Base-by-base conservation (phyloP, 1,140 invertebrate species). In the Chrysoperla carnea region DNA sequence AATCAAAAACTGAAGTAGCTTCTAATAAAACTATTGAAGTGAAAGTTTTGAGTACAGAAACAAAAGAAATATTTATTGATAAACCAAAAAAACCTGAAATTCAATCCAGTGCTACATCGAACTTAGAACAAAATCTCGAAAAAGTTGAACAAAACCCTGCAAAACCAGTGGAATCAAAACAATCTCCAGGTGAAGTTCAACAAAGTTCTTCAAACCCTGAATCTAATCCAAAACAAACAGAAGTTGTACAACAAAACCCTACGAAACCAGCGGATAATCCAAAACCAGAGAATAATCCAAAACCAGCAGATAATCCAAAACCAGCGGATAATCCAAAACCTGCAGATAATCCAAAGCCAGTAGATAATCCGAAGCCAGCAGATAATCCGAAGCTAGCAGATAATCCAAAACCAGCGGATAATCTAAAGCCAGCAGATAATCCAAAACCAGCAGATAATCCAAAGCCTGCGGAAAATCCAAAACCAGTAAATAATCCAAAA, bases 61-160 rank as follows among this genome's bases (percentile, higher is more conserved):
- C 43, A 29, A 0, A 41, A 43, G 9, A 49, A 38, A 51, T 50
- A 54, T 48, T 45, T 48, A 54, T 50, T 48, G 28, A 50, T 43
- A 47, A 48, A 42, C 27, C 47, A 41, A 47, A 52, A 40, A 31
- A 54, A 50, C 5, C 17, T 23, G 17, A 23, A 23, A 23, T 23
- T 23, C 2, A 23, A 23, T 23, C 17, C 5, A 23, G 2, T 23
- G 2, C 17, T 23, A 23, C 17, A 23, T 23, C 17, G 17, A 23
- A 23, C 5, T 23, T 23, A 23, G 17, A 23, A 23, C 17, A n/a
- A n/a, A n/a, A n/a, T n/a, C n/a, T n/a, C n/a, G n/a, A n/a, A n/a
- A n/a, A n/a, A n/a, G n/a, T n/a, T n/a, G n/a, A n/a, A n/a, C n/a
- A 23, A 23, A 23, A 23, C 17, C 2, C 17, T 23, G 17, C 17